Conservation (phyloP, 1,140 invertebrate species). For the Drosophila rufa region DNA sequence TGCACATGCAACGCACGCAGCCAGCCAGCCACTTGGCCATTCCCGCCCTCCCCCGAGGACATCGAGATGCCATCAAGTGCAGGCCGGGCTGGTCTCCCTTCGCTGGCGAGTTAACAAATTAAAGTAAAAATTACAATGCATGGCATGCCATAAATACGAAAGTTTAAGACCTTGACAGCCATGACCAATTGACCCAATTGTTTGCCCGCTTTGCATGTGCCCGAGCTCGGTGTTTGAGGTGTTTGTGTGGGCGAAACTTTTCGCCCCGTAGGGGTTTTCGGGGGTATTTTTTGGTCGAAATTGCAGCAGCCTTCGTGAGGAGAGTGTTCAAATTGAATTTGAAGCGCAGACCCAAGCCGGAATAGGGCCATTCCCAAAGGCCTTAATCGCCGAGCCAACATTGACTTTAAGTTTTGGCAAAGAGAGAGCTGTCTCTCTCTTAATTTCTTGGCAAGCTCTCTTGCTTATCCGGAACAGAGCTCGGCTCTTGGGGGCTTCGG, state of each 20-base stretch:
- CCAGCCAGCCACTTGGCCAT: conserved; percentile 41
- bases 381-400: conserved; percentile 32
- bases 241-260: conserved; percentile 38
- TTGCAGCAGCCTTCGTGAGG: conserved; percentile 28
- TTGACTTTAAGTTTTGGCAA: conserved; percentile 16
- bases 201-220: conserved; percentile 55
- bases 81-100: conserved; percentile 5
- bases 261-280: background rate
- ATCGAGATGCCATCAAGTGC: conserved; percentile 48
- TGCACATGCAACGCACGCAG: conserved; percentile 76
- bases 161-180: conserved; percentile 79
- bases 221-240: conserved; percentile 17
- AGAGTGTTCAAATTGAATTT: conserved; percentile 73
- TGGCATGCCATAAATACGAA: conserved; percentile 77
- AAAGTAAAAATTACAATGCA: conserved; percentile 74
- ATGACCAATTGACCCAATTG: conserved; percentile 82
- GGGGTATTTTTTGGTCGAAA: conserved; percentile 22
- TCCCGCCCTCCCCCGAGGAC: background rate
- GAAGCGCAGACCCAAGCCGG: conserved; percentile 55
- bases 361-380: conserved; percentile 48
- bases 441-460: conserved; percentile 20
- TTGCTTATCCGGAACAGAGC: conserved; percentile 62
- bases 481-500: conserved; percentile 36
- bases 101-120: conserved; percentile 65
- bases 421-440: conserved; percentile 47